Conservation (phyloP, 2,797 vertebrate species). For the Heteromormyrus szaboi region DNA sequence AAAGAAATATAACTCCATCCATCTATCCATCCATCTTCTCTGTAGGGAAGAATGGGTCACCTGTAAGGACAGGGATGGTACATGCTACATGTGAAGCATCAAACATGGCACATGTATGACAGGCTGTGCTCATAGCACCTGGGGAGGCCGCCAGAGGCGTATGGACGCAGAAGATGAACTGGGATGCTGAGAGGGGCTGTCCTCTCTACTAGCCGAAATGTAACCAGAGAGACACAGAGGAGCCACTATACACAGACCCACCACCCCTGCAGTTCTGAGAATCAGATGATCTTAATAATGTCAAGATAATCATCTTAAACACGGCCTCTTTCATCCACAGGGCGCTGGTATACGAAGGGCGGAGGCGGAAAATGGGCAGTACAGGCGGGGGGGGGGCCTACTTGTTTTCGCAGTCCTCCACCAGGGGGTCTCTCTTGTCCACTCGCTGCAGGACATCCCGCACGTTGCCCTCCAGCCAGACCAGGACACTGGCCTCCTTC, state of each 20-base stretch:
- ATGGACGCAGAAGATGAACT: background rate
- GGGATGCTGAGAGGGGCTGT: background rate
- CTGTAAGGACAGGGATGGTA: background rate
- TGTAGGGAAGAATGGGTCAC: background rate
- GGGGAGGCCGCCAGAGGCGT: background rate
- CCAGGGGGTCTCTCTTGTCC: constrained; percentile 65
- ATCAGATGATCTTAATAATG: constrained; percentile 30
- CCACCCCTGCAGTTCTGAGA: background rate
- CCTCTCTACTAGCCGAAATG: background rate
- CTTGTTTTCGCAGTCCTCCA: constrained; percentile 79
- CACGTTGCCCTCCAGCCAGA: constrained; percentile 84
- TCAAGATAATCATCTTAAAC: constrained; percentile 12
- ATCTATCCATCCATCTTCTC: background rate
- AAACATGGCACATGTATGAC: background rate
- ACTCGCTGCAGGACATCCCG: constrained; percentile 70
- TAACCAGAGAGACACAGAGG: background rate
- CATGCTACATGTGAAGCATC: background rate
- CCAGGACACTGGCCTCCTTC: constrained; percentile 78
- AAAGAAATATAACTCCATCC: background rate
- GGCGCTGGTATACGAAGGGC: background rate
- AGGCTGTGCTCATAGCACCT: background rate
- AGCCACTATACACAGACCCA: background rate
- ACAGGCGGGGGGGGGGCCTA: constrained; percentile 44
- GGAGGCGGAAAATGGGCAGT: background rate
- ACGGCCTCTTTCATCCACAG: background rate